Evolutionary conservation across 2,113 vertebrate species (phyloP), one percentile per base, ranked within the genome.

Genomic region (Heloderma charlesbogerti): DNA sequence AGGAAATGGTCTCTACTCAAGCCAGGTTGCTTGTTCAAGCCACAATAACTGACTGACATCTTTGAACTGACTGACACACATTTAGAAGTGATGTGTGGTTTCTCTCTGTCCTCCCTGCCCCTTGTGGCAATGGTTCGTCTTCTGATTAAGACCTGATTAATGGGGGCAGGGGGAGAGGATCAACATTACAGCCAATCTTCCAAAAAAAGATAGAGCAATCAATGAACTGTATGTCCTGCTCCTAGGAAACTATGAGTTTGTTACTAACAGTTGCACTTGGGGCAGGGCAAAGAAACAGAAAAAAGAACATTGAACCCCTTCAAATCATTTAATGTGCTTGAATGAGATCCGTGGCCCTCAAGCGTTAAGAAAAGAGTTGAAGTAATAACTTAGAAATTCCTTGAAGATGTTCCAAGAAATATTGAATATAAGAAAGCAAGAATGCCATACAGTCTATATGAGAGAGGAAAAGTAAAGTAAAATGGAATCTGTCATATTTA

Each of bases 241-340:
- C 12, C 63, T 78, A 89, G 54, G 43, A 78, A 89, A 90, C 51
- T 83, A 81, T 89, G 71, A 91, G 25, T 48, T 87, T 84, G 74
- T 54, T 85, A 69, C 67, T 82, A 83, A 74, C 79, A 82, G 92
- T 93, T 93, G 88, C 29, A 84, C 63, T 78, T 40, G 69, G 40
- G 40, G 12, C 12, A 13, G 8, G 31, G 60, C 5, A 1, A 34
- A 25, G 15, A 87, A 67, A 67, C 82, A 86, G 63, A 77, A 90
- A 80, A 92, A 89, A 92, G 45, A 88, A 90, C 87, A 92, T 90
- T 63, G 63, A 81, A 88, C 84, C 45, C 69, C 79, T 69, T 57
- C 78, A 90, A 86, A 90, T 87, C 66, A 79, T 91, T 84, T 88
- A 83, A 88, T 93, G 74, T 80, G 93, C 92, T 91, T 90, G 79